Evolutionary conservation across 2,113 vertebrate species (phyloP).

Genomic region (Anoplopoma fimbria): DNA sequence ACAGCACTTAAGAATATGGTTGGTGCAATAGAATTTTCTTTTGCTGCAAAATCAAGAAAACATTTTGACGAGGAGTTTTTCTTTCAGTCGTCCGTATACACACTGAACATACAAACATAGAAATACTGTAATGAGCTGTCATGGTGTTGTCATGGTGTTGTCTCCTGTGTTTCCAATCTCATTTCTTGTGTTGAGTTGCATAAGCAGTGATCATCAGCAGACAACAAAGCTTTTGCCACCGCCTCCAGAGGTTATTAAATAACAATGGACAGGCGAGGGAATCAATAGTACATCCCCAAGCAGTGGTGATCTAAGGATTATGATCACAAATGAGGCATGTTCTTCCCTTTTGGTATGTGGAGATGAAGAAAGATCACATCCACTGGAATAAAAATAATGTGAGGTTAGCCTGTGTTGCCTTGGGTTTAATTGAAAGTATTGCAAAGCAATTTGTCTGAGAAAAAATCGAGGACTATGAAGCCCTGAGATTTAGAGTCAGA

Average conservation of each 20-base stretch:
- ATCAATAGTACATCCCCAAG: constrained; percentile 65
- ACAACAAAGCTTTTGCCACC: constrained; percentile 19
- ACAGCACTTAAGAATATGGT: background rate
- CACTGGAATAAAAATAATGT: constrained; percentile 18
- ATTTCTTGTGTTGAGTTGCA: constrained; percentile 28
- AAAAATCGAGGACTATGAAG: background rate
- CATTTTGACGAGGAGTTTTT: background rate
- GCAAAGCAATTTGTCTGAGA: background rate
- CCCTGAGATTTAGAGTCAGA: constrained; percentile 15
- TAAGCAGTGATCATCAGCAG: constrained; percentile 52
- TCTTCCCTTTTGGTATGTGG: constrained; percentile 27
- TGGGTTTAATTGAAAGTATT: constrained; percentile 16
- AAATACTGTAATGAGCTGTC: background rate
- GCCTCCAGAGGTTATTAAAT: constrained; percentile 48
- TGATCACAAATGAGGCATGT: constrained; percentile 47
- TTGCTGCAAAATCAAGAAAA: background rate
- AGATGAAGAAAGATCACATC: constrained; percentile 21
- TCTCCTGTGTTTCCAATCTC: constrained; percentile 4
- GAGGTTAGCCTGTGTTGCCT: background rate
- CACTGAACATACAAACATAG: background rate
- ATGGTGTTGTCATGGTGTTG: background rate
- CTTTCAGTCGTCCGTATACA: background rate
- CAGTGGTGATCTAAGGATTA: constrained; percentile 36
- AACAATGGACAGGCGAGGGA: constrained; percentile 33
- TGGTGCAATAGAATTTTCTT: background rate